Base-by-base conservation (phyloP, 2,797 vertebrate genomes). In the Hemibagrus guttatus region DNA sequence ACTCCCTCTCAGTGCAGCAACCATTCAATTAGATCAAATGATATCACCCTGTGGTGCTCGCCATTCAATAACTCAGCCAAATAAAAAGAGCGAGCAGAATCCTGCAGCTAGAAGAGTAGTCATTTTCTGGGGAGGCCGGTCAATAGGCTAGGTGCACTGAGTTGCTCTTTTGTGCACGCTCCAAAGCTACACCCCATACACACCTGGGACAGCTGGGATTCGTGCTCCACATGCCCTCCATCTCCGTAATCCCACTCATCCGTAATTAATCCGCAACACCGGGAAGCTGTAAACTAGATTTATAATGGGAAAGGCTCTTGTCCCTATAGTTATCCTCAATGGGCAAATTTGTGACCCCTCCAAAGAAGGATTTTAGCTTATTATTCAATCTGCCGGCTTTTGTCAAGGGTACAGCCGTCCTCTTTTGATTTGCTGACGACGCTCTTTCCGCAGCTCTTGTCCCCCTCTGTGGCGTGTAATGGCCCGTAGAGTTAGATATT, bases 231-330 rank as follows among this genome's bases (percentile, higher is more conserved):
- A 64, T 82, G 9, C 81, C 63, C 46, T 93, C 90, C 92, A 93
- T 96, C 95, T 94, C 96, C 95, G 96, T 98, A 98, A 99, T 98
- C 97, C 96, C 95, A 92, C 95, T 97, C 96, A 95, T 92, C 96
- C 95, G 95, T 98, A 98, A 99, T 99, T 99, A 98, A 96, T 96
- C 91, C 86, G 84, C 88, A 93, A 93, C 93, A 89, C 91, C 92
- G 95, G 95, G 94, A 95, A 95, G 95, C 96, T 93, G 92, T 96
- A 96, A 97, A 97, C 95, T 94, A 95, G 95, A 96, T 97, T 97
- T 97, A 96, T 96, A 96, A 96, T 96, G 93, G 95, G 93, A 94
- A 95, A 95, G 94, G 94, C 94, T 92, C 94, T 91, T 95, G 93
- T 93, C 91, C 94, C 95, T 92, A 94, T 87, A 96, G 97, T 96